Evolutionary conservation across 2,113 vertebrate genomes (phyloP), one percentile per base, ranked within the genome.

Genomic region (Phyllopteryx taeniolatus): DNA sequence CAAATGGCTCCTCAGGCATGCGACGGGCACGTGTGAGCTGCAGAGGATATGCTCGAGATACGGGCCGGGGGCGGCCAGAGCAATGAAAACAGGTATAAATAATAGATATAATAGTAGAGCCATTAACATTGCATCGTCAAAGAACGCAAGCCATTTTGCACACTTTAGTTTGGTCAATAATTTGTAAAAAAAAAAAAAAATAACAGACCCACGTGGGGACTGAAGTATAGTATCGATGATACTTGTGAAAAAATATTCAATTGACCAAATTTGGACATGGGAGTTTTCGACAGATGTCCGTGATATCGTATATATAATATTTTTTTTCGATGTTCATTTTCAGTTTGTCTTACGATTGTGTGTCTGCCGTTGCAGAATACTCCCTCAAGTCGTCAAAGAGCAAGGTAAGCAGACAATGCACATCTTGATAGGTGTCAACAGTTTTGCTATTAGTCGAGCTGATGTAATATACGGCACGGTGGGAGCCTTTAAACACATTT

Each of bases 371-470:
- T 94, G 54, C 86, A 99, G 97, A 99, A 85, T 88, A 92, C 85
- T 96, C 96, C 60, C 88, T 99, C 84, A 87, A 87, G 67, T 94
- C 91, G 10, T 99, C 98, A 75, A 99, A 96, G 89, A 96, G 79
- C 88, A 93, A 95, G 95, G 98, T 98, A 94, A 91, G 93, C 57
- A 39, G 35, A 46, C 70, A 3, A 13, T 27, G 13, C 2, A 27
- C 31, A 49, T 73, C 47, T 47, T 22, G 8, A 1, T 49, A 22
- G 49, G 31, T 19, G 19, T 43, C 17, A 63, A 42, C 13, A 62
- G 8, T 62, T 62, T 62, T 17, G 3, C 33, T 60, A 9, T 35
- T 9, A 33, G 27, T 60, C 13, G 3, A 62, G 15, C 35, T 64
- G n/a, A 64, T n/a, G 39, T 64, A 43, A 22, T 6, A n/a, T 0